These are phyloP conservation scores for Cettia cetti DNA, from an alignment of 2,113 vertebrate genomes.

Conservation along the genomic window DNA sequence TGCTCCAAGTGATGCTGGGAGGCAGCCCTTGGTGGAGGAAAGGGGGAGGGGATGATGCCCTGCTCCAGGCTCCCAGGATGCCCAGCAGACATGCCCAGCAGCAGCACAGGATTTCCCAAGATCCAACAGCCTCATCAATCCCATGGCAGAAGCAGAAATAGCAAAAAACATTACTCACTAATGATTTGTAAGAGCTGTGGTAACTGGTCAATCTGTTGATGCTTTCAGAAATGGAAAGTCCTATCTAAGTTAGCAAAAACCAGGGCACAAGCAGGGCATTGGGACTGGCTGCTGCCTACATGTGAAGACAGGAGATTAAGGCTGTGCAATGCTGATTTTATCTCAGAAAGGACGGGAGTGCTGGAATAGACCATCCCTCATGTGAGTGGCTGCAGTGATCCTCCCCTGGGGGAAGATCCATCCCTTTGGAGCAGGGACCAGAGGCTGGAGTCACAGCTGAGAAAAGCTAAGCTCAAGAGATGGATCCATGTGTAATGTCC, in stretches of 20 bases:
- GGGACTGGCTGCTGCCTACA: neutral
- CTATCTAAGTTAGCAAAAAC: neutral
- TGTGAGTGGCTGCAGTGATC: accelerated
- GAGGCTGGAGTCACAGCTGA: neutral
- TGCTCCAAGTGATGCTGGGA: neutral
- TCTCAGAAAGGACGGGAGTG: neutral
- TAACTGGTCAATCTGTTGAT: neutral
- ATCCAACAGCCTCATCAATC: neutral
- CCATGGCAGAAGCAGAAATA: neutral
- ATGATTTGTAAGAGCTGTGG: neutral
- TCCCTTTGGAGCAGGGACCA: neutral
- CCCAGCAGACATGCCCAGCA: neutral
- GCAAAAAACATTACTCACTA: neutral
- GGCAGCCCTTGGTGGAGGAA: neutral
- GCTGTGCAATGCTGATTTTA: neutral
- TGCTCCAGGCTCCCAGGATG: neutral
- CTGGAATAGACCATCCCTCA: neutral
- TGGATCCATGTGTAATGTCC: accelerated
- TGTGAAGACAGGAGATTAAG: neutral
- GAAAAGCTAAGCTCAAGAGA: neutral
- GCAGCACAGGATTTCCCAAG: neutral
- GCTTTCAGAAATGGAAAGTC: neutral
- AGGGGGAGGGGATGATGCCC: neutral
- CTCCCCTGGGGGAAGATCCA: accelerated
- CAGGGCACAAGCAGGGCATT: neutral